These are phyloP conservation scores for Petrocephalus zakoni DNA, from an alignment of 2,113 vertebrate species.

Conservation along the genomic window DNA sequence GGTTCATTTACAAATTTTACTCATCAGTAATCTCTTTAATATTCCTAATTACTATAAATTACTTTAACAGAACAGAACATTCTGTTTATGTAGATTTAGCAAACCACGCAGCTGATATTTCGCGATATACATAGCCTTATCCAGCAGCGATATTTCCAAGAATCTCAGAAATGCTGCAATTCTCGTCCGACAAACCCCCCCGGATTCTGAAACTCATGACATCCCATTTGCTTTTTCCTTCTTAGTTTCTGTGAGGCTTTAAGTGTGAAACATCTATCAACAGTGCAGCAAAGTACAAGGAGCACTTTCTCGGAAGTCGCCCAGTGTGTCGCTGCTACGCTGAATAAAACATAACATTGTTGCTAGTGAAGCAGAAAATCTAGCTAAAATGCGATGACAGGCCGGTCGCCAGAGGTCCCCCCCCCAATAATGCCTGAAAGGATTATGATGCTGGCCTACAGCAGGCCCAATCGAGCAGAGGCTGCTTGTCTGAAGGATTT, in stretches of 20 bases:
- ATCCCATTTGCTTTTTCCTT: neutral
- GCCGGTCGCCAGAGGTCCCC: neutral
- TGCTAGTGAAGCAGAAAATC: neutral
- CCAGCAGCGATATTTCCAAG: neutral
- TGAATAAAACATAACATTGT: neutral
- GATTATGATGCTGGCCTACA: neutral
- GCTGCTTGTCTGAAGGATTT: neutral
- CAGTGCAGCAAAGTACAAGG: neutral
- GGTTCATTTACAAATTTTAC: neutral
- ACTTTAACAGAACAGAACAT: conserved; percentile 5
- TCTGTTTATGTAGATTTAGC: neutral
- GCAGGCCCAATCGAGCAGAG: neutral
- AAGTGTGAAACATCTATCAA: neutral
- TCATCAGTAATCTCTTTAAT: conserved; percentile 3
- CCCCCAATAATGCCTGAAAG: neutral
- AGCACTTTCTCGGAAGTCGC: neutral
- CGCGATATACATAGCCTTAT: neutral
- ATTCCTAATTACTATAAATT: neutral
- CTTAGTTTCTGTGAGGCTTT: neutral
- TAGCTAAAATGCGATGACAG: neutral
- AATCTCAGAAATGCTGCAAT: neutral
- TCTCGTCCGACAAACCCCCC: neutral
- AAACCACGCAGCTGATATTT: neutral
- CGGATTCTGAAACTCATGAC: neutral
- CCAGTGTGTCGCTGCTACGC: neutral